Evolutionary conservation across 2,797 vertebrate genomes (phyloP), one percentile per base, ranked within the genome.

Genomic region (Enteromius treurensis): DNA sequence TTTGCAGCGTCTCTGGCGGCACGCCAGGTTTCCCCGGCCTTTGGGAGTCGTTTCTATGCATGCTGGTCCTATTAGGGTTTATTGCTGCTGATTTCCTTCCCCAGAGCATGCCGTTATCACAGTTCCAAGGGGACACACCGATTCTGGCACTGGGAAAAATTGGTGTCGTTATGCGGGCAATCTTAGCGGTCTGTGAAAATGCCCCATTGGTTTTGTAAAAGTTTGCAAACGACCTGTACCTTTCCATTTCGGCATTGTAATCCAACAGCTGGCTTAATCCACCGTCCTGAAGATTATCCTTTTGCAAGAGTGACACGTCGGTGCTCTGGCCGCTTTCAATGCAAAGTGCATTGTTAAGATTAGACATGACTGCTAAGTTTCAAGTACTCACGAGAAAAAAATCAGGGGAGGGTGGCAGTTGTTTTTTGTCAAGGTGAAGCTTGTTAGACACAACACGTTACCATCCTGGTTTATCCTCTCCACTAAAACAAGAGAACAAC

Each of bases 231-330:
- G 97, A 97, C 91, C 97, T 94, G 93, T 97, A 98, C 92, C 97
- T 95, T 95, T 98, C 97, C 95, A 98, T 97, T 95, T 98, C 97
- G 58, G 97, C 97, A 90, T 97, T 98, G 95, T 98, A 98, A 97
- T 98, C 97, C 97, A 97, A 96, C 92, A 98, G 95, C 94, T 97
- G 96, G 94, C 95, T 96, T 91, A 97, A 96, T 94, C 96, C 96
- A 94, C 96, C 96, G 90, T 97, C 96, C 94, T 96, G 96, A 92
- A 97, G 96, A 93, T 93, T 96, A 92, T 98, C 97, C 96, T 98
- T 98, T 92, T 96, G 97, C 93, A 98, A 93, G 87, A 97, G 96
- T 87, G 97, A 95, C 85, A 97, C 92, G 82, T 98, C 97, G 82
- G 95, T 94, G 88, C 94, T 95, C 91, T 96, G 96, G 93, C 93